These are phyloP conservation scores for Nannoperca australis DNA, from an alignment of 2,797 vertebrate genomes.

Conservation along the genomic window DNA sequence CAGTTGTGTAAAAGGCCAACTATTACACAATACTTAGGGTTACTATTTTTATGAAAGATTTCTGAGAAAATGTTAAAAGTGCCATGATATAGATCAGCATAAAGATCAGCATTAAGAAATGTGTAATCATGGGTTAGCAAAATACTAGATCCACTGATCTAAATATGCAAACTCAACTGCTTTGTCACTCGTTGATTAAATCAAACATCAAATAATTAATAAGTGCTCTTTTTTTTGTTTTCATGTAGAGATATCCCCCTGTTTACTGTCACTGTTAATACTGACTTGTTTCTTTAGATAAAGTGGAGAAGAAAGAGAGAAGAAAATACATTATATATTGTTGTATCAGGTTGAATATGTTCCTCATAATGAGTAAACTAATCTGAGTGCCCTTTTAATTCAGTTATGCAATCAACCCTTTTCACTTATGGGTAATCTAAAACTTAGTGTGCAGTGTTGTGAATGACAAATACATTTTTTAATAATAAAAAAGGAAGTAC, in stretches of 20 bases:
- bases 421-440: background rate
- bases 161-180: background rate
- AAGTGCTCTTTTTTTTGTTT: background rate
- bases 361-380: background rate
- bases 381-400: background rate
- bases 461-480: slow-evolving; percentile 20
- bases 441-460: background rate
- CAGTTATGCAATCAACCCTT: background rate
- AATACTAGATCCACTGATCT: background rate
- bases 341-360: background rate
- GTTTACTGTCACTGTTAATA: background rate
- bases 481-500: slow-evolving; percentile 12
- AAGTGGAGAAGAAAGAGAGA: background rate
- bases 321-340: too few species aligned
- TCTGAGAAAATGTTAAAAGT: slow-evolving; percentile 2
- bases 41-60: background rate
- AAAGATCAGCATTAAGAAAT: background rate
- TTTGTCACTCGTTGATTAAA: background rate
- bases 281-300: background rate
- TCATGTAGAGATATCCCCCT: background rate
- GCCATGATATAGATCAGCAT: too few species aligned
- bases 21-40: background rate
- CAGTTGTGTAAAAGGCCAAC: background rate
- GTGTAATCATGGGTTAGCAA: background rate
- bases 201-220: background rate